phyloP scores from a whole-genome alignment of 1,140 invertebrate genomes.

The Lepidostoma basale region DNA sequence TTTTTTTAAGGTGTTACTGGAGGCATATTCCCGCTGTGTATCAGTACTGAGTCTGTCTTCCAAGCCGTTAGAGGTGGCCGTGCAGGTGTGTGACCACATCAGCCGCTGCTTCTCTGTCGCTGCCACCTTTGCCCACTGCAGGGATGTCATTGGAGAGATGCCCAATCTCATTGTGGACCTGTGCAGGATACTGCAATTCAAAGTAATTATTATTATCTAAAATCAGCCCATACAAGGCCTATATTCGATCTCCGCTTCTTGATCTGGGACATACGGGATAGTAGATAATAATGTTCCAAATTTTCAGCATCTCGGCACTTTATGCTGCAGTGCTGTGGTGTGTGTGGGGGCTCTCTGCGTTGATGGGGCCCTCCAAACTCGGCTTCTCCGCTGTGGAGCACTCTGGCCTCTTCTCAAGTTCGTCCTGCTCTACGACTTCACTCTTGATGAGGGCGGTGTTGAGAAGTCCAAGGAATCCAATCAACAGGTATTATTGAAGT shows the following conservation, averaged over 20 bases:
- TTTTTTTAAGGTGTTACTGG: conserved; percentile 71
- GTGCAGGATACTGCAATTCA: conserved; percentile 88
- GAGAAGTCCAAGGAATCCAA: conserved; percentile 84
- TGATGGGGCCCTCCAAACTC: conserved; percentile 85
- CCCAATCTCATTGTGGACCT: conserved; percentile 87
- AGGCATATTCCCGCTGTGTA: conserved; percentile 91
- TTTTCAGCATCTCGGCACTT: conserved; percentile 75
- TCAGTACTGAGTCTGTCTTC: conserved; percentile 82
- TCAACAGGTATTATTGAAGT: conserved; percentile 71
- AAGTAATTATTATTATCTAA: conserved; percentile 61
- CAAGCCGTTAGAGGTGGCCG: conserved; percentile 79
- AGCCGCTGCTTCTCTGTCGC: conserved; percentile 93
- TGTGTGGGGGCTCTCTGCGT: conserved; percentile 83
- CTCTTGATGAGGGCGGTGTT: conserved; percentile 95
- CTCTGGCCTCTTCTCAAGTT: conserved; percentile 91
- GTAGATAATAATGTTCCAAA: conserved; percentile 25
- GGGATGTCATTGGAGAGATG: conserved; percentile 86
- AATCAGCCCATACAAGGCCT: too few species aligned
- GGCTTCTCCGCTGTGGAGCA: conserved; percentile 89
- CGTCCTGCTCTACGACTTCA: conserved; percentile 97
- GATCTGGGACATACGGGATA: too few species aligned
- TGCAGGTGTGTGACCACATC: conserved; percentile 92
- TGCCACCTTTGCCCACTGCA: conserved; percentile 90
- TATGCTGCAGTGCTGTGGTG: conserved; percentile 83
- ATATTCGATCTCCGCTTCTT: too few species aligned